Conservation (phyloP, 2,113 vertebrate species). For the Oxygymnocypris stewartii region DNA sequence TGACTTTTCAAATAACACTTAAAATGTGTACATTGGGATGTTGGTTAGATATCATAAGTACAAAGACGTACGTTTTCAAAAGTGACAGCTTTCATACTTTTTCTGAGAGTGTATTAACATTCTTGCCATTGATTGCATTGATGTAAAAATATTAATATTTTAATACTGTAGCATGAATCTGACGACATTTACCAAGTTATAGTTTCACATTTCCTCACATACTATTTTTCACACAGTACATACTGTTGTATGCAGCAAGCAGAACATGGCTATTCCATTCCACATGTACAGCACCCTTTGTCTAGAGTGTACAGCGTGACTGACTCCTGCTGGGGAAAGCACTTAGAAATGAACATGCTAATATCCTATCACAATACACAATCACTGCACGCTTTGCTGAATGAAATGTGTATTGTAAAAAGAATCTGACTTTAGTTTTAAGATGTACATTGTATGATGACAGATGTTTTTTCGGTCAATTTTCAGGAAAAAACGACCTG, state of each 20-base stretch:
- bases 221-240: background rate
- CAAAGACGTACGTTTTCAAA: too few species aligned
- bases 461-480: background rate
- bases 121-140: background rate
- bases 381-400: background rate
- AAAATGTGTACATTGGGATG: too few species aligned
- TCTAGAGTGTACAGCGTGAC: background rate
- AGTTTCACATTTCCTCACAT: background rate
- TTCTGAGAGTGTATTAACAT: background rate
- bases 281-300: background rate
- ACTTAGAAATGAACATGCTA: background rate
- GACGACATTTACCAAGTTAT: background rate
- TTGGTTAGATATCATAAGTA: too few species aligned
- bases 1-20: too few species aligned
- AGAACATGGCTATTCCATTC: background rate
- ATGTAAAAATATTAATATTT: background rate
- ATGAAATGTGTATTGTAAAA: background rate
- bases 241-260: background rate
- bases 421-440: background rate
- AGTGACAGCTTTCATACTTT: too few species aligned
- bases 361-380: background rate
- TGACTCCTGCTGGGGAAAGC: conserved; percentile 1
- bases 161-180: background rate
- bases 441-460: background rate
- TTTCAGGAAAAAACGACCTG: background rate